Conservation (phyloP, 1,140 invertebrate species). For the Pseudomyrmex dendroicus region DNA sequence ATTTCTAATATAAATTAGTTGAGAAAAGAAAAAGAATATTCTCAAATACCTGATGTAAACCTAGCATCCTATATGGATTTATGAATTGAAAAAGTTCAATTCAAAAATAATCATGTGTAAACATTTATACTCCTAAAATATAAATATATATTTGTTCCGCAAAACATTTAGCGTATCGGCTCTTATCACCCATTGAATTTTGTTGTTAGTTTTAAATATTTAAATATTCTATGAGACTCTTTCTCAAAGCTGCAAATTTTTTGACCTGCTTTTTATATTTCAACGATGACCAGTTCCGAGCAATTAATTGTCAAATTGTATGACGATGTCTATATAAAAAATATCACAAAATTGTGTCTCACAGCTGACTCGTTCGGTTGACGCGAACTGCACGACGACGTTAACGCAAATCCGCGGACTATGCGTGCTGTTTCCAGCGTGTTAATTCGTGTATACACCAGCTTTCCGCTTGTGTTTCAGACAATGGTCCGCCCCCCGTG, state of each 20-base stretch:
- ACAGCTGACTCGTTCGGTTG: conserved; percentile 37
- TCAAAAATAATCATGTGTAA: too few species aligned
- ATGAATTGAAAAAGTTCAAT: too few species aligned
- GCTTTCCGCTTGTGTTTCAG: conserved; percentile 82
- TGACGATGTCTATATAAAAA: conserved; percentile 10
- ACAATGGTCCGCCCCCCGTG: conserved; percentile 86
- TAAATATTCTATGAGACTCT: too few species aligned
- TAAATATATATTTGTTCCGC: too few species aligned
- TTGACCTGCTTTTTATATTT: not conserved
- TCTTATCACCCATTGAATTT: too few species aligned
- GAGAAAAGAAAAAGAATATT: too few species aligned
- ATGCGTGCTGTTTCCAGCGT: conserved; percentile 62
- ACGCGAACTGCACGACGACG: conserved; percentile 42
- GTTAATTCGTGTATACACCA: conserved; percentile 65
- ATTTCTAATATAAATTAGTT: too few species aligned
- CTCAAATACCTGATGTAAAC: too few species aligned
- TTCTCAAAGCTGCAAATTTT: not conserved
- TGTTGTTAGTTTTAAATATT: not conserved
- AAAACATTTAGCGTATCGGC: too few species aligned
- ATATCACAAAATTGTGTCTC: conserved; percentile 11
- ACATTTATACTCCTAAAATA: too few species aligned
- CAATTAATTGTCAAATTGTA: conserved; percentile 25
- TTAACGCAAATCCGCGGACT: conserved; percentile 54
- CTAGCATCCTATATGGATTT: too few species aligned
- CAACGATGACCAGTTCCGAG: not conserved